Evolutionary conservation across 37 sponge, comb jelly and placozoan genomes (phyloP).

Genomic region (Crambe crambe): DNA sequence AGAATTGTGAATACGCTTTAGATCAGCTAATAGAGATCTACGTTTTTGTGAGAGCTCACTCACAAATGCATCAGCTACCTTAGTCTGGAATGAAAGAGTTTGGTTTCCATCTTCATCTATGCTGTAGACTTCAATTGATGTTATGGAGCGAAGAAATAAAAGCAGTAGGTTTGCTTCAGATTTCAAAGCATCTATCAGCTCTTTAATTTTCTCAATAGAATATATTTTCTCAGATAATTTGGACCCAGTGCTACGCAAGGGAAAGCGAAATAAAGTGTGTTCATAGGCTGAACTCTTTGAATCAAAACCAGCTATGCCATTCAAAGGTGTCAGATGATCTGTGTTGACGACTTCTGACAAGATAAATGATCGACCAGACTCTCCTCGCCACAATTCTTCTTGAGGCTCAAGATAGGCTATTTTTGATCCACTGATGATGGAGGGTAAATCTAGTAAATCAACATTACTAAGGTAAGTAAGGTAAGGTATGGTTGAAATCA

Average conservation of each 20-base stretch:
- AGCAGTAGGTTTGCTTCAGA: slow-evolving; percentile 31
- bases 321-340: slow-evolving; percentile 16
- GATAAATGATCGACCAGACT: not conserved
- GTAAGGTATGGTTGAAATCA: too few species aligned
- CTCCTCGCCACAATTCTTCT: too few species aligned
- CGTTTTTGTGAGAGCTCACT: not conserved
- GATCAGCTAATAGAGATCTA: not conserved
- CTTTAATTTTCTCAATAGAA: not conserved
- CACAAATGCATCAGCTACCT: not conserved
- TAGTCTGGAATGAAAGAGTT: not conserved
- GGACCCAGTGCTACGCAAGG: slow-evolving; percentile 33
- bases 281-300: not conserved
- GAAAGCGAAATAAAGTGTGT: slow-evolving; percentile 71
- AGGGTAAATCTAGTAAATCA: slow-evolving; percentile 75
- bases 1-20: not conserved
- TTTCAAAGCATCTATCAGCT: slow-evolving; percentile 17
- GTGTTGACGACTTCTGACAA: not conserved
- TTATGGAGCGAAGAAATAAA: slow-evolving; percentile 34
- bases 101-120: not conserved
- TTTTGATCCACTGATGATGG: slow-evolving; percentile 52
- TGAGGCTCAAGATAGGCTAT: slow-evolving; percentile 57
- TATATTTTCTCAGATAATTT: slow-evolving; percentile 13
- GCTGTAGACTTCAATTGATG: slow-evolving; percentile 14
- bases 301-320: slow-evolving; percentile 29
- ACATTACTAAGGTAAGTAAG: too few species aligned